A percentile compares a stretch with the other conserved stretches of the same genome.
Conservation (phyloP, 2,888 invertebrate genomes). For the Microchrysa polita region DNA sequence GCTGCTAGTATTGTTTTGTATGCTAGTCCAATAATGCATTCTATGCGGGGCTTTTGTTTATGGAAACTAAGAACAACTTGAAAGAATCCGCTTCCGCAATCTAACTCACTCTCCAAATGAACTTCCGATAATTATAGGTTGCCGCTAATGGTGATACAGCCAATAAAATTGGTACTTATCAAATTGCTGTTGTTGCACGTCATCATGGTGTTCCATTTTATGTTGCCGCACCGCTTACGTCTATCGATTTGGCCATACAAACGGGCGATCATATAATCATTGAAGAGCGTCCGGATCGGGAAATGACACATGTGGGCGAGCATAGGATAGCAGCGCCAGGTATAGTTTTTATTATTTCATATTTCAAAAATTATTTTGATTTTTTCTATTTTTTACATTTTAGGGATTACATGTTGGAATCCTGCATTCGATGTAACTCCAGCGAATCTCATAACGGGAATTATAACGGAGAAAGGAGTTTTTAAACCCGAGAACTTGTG, state of each 20-base stretch:
- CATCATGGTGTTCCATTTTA: slow-evolving; percentile 94
- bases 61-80: neutral
- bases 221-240: slow-evolving; percentile 92
- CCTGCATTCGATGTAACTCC: slow-evolving; percentile 99
- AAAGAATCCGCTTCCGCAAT: slow-evolving; percentile 9
- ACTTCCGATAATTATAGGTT: slow-evolving; percentile 66
- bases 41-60: neutral
- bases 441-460: slow-evolving; percentile 87
- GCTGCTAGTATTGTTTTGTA: neutral
- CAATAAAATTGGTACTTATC: slow-evolving; percentile 98
- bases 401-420: slow-evolving; percentile 95
- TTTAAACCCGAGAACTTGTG: slow-evolving; percentile 70
- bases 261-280: slow-evolving; percentile 90
- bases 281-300: slow-evolving; percentile 90
- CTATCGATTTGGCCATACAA: slow-evolving; percentile 82
- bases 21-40: neutral
- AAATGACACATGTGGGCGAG: slow-evolving; percentile 92
- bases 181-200: slow-evolving; percentile 92
- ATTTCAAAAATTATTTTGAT: neutral
- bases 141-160: slow-evolving; percentile 98
- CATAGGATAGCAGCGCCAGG: slow-evolving; percentile 88
- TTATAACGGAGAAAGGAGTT: slow-evolving; percentile 94
- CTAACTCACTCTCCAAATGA: neutral
- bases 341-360: slow-evolving; percentile 56
- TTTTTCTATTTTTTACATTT: slow-evolving; percentile 56